Evolutionary conservation across 2,888 invertebrate species (phyloP).

Genomic region (Xestobium rufovillosum): DNA sequence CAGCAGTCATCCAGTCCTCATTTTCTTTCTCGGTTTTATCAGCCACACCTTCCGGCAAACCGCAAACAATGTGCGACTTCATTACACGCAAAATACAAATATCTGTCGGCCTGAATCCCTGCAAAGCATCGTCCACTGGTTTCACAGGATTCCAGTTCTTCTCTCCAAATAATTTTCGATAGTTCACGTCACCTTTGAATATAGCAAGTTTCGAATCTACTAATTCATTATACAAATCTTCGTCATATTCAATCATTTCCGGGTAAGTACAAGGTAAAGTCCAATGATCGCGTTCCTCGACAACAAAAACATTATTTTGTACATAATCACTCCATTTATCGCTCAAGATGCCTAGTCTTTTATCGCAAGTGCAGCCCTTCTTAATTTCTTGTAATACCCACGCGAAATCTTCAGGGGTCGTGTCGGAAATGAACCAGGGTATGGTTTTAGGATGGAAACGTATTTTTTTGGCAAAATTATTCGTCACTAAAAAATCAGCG

Average conservation of each 20-base stretch:
- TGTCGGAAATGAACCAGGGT: constrained; percentile 97
- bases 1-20: constrained; percentile 74
- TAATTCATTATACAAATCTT: constrained; percentile 63
- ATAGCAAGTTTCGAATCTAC: constrained; percentile 61
- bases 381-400: constrained; percentile 56
- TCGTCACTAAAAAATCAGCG: constrained; percentile 66
- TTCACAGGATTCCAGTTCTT: constrained; percentile 68
- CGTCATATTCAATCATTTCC: constrained; percentile 64
- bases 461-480: constrained; percentile 55
- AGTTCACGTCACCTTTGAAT: constrained; percentile 93
- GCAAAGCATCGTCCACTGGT: constrained; percentile 56
- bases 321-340: constrained; percentile 53
- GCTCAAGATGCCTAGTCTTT: constrained; percentile 42
- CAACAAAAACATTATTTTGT: constrained; percentile 43
- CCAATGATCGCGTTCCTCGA: constrained; percentile 71
- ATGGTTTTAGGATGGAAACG: constrained; percentile 79
- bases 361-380: constrained; percentile 30
- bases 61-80: constrained; percentile 84
- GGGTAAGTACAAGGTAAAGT: constrained; percentile 73
- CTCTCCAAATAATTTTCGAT: constrained; percentile 87
- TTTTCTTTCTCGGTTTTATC: constrained; percentile 50
- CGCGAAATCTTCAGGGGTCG: constrained; percentile 64
- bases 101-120: constrained; percentile 76
- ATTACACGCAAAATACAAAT: constrained; percentile 76
- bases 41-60: constrained; percentile 57